Evolutionary conservation across 2,888 invertebrate genomes (phyloP).

Genomic region (Ametastegia equiseti): DNA sequence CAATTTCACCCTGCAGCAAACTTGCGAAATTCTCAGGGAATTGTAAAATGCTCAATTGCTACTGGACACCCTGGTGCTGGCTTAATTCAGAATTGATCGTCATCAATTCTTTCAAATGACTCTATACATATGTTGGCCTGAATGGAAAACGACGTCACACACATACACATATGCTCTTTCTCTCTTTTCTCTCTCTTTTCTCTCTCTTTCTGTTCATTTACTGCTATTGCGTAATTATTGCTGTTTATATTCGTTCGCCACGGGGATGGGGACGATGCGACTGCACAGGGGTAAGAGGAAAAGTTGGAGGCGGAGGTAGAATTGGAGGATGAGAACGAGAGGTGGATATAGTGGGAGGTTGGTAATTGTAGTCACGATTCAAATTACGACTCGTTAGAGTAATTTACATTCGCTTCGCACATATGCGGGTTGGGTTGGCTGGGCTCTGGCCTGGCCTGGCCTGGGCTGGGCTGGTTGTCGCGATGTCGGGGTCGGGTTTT

Average conservation of each 20-base stretch:
- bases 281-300: background rate
- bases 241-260: background rate
- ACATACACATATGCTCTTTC: background rate
- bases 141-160: too few species aligned
- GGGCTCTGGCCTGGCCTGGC: background rate
- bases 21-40: too few species aligned
- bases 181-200: slow-evolving; percentile 5
- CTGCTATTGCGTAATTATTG: background rate
- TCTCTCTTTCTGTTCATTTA: background rate
- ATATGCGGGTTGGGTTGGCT: background rate
- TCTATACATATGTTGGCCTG: too few species aligned
- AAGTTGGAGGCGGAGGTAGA: background rate
- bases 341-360: background rate
- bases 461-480: background rate
- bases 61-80: too few species aligned
- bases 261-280: background rate
- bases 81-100: too few species aligned
- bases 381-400: slow-evolving; percentile 43
- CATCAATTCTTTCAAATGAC: too few species aligned
- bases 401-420: slow-evolving; percentile 40
- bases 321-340: background rate
- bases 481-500: background rate
- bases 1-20: too few species aligned
- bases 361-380: slow-evolving; percentile 36
- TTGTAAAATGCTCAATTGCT: too few species aligned